Percentiles rank a stretch among this genome's conserved stretches.
These are phyloP conservation scores for Wiebesia pumilae DNA, from an alignment of 1,140 invertebrate species.

Conservation along the genomic window DNA sequence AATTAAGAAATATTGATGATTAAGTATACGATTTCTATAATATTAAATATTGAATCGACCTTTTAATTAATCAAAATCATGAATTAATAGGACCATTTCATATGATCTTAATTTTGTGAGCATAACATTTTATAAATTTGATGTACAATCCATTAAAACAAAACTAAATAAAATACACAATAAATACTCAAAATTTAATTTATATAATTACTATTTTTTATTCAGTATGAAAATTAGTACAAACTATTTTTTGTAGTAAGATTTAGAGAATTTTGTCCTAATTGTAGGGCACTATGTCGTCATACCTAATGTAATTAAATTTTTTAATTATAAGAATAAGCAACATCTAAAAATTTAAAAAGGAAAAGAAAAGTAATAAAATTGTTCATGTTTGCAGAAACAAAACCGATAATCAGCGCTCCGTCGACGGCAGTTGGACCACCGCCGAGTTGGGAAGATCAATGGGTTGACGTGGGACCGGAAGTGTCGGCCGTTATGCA, in stretches of 20 bases:
- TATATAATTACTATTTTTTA: too few species aligned
- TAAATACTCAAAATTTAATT: not conserved
- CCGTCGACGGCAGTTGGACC: constrained; percentile 14
- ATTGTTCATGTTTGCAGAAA: constrained; percentile 20
- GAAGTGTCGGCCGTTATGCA: constrained; percentile 84
- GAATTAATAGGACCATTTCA: too few species aligned
- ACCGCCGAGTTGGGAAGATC: constrained; percentile 74
- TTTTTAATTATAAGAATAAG: not conserved
- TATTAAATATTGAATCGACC: not conserved
- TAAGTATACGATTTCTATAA: not conserved
- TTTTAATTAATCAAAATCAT: too few species aligned
- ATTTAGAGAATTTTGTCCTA: too few species aligned
- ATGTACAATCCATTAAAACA: not conserved
- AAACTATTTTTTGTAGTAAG: too few species aligned
- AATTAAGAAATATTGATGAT: not conserved
- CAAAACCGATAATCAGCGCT: not conserved
- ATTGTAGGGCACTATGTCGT: too few species aligned
- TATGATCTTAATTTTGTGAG: too few species aligned
- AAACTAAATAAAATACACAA: not conserved
- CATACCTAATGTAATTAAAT: not conserved
- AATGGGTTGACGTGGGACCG: constrained; percentile 84
- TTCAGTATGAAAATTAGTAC: too few species aligned
- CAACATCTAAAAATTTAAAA: too few species aligned
- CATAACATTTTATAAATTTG: not conserved
- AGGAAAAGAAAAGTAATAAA: not conserved